These are phyloP conservation scores for Scaptomyza pallida DNA, from an alignment of 1,140 invertebrate species.

Conservation along the genomic window DNA sequence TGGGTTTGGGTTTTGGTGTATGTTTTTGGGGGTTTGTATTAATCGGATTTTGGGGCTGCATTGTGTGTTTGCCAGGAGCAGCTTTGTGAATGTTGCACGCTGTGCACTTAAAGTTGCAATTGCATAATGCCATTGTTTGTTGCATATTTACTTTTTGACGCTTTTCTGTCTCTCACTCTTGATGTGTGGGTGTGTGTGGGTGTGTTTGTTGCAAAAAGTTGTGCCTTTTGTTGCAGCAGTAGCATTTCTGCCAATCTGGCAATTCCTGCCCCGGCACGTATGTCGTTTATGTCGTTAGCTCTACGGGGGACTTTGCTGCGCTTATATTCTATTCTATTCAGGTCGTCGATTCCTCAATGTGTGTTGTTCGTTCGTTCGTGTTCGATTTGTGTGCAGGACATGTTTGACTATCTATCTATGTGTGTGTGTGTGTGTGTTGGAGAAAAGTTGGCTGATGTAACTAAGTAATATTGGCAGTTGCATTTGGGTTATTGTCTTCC, in stretches of 20 bases:
- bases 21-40: slow-evolving; percentile 48
- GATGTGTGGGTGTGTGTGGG: no score
- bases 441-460: slow-evolving; percentile 60
- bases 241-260: slow-evolving; percentile 42
- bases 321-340: slow-evolving; percentile 56
- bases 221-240: slow-evolving; percentile 48
- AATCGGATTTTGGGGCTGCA: slow-evolving; percentile 74
- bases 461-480: slow-evolving; percentile 76
- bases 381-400: slow-evolving; percentile 33
- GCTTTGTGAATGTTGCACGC: slow-evolving; percentile 19
- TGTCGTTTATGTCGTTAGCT: slow-evolving; percentile 76
- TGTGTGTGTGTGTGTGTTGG: slow-evolving; percentile 19
- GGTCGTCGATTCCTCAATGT: slow-evolving; percentile 31
- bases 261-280: slow-evolving; percentile 42
- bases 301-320: slow-evolving; percentile 24
- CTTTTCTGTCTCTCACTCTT: slow-evolving; percentile 48
- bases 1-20: slow-evolving; percentile 10
- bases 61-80: slow-evolving; percentile 40
- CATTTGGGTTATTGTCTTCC: slow-evolving; percentile 78
- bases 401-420: slow-evolving; percentile 17
- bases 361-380: neutral
- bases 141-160: slow-evolving; percentile 82
- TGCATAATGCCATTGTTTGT: slow-evolving; percentile 79
- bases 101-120: slow-evolving; percentile 75
- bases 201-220: slow-evolving; percentile 21